Base-by-base conservation (phyloP, 1,140 invertebrate species). In the Monomorium pharaonis region DNA sequence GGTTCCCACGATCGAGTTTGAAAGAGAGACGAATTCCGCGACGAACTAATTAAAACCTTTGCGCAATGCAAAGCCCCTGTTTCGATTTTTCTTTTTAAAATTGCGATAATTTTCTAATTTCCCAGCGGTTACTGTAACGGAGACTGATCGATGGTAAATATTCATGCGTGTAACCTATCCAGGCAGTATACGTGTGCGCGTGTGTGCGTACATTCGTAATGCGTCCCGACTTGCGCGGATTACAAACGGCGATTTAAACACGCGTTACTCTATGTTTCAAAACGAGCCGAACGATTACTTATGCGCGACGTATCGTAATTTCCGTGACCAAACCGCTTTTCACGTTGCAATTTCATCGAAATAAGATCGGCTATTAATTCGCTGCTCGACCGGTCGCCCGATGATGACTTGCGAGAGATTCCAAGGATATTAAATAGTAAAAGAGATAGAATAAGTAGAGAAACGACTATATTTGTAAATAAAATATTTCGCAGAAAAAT, bases 221-320 rank as follows among this genome's bases (percentile, higher is more conserved):
- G 47, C 42, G 18, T 30, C 49, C 27, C 12, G 9, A 21, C 58
- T n/a, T 44, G 58, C 18, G 14, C 24, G 21, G 42, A 77, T 77
- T 77, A 65, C 51, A 33, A 27, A 42, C 1, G 21, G 21, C 65
- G 21, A 81, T 81, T 81, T 70, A 81, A 42, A 81, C 47, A 44
- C 63, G 24, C 44, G 27, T 78, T 80, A 51, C 12, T 54, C 18
- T n/a, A 10, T 16, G 42, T 56, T 72, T 37, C 37, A 42, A 44
- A 81, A 72, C 51, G 37, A 70, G 67, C 37, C 24, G 37, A 58
- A 58, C 65, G 63, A 65, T 81, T 54, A 81, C 63, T 83, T 72
- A 44, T 27, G 30, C 18, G 24, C 49, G 62, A 80, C 30, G 18
- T 69, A 56, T 54, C 37, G n/a, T 33, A 56, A 58, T 72, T 74